A percentile compares a stretch with the other conserved stretches of the same genome.
phyloP scores from a whole-genome alignment of 2,113 vertebrate genomes.

The Dunckerocampus dactyliophorus region DNA sequence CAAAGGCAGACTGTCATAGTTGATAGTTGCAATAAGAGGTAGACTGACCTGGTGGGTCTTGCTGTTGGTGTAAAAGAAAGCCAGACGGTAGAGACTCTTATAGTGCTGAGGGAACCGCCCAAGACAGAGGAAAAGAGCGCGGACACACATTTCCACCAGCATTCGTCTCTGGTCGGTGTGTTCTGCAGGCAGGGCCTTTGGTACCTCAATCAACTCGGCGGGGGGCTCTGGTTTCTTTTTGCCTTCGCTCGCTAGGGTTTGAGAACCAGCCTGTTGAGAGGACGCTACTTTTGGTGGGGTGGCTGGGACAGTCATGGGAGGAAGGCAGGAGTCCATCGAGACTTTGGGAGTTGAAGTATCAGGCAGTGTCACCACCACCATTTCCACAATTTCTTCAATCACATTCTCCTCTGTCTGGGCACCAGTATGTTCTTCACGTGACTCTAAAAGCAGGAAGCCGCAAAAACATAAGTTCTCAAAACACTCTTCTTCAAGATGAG shows the following conservation, averaged over 20 bases:
- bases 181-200: conserved; percentile 79
- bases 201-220: conserved; percentile 74
- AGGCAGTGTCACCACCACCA: conserved; percentile 61
- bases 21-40: not conserved
- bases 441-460: conserved; percentile 20
- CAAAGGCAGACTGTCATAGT: not conserved
- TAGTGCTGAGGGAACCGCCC: conserved; percentile 97
- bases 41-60: conserved; percentile 84
- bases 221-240: conserved; percentile 74
- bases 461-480: not conserved
- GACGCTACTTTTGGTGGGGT: conserved; percentile 58
- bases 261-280: conserved; percentile 37
- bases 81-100: conserved; percentile 95
- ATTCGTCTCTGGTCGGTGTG: conserved; percentile 81
- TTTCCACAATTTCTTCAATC: conserved; percentile 64
- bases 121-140: conserved; percentile 88
- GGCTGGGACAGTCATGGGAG: conserved; percentile 43
- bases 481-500: not conserved
- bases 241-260: conserved; percentile 68
- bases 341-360: conserved; percentile 62
- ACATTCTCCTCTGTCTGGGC: conserved; percentile 59
- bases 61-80: conserved; percentile 89
- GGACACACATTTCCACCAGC: conserved; percentile 86
- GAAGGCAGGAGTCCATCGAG: conserved; percentile 36
- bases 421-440: conserved; percentile 33